Conservation (phyloP, 2,888 invertebrate species). For the Torymus auratus region DNA sequence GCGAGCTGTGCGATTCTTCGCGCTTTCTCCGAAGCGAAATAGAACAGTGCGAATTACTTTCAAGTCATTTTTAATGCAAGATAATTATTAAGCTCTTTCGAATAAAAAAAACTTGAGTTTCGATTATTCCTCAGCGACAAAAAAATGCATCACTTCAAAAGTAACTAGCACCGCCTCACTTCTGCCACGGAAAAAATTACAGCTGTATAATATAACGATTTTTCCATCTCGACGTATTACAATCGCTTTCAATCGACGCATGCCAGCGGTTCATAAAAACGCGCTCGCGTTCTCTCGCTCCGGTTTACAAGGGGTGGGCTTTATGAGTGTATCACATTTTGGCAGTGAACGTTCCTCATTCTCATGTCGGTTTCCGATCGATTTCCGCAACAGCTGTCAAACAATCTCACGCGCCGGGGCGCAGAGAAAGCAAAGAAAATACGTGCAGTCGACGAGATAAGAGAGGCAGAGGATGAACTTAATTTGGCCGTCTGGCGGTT, state of each 20-base stretch:
- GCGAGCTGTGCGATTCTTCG: conserved; percentile 15
- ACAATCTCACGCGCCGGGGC: not conserved
- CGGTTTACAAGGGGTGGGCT: conserved; percentile 66
- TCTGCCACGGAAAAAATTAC: not conserved
- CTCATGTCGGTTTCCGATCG: conserved; percentile 15
- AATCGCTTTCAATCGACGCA: conserved; percentile 46
- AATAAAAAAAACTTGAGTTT: too few species aligned
- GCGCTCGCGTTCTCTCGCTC: conserved; percentile 65
- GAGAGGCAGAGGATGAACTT: too few species aligned
- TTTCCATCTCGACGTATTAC: too few species aligned
- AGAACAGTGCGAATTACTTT: conserved; percentile 2
- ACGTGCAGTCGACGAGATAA: too few species aligned
- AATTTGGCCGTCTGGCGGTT: too few species aligned
- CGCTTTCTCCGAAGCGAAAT: not conserved
- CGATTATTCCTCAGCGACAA: too few species aligned
- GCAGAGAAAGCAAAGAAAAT: too few species aligned
- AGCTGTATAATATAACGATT: too few species aligned
- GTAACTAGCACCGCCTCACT: not conserved
- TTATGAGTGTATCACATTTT: conserved; percentile 74
- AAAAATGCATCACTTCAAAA: not conserved
- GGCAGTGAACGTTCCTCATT: conserved; percentile 73
- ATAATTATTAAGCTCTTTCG: too few species aligned
- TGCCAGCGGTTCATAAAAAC: conserved; percentile 35
- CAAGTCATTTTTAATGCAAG: too few species aligned
- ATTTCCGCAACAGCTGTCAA: not conserved